Evolutionary conservation across 2,797 vertebrate species (phyloP).

Genomic region (Molothrus aeneus): DNA sequence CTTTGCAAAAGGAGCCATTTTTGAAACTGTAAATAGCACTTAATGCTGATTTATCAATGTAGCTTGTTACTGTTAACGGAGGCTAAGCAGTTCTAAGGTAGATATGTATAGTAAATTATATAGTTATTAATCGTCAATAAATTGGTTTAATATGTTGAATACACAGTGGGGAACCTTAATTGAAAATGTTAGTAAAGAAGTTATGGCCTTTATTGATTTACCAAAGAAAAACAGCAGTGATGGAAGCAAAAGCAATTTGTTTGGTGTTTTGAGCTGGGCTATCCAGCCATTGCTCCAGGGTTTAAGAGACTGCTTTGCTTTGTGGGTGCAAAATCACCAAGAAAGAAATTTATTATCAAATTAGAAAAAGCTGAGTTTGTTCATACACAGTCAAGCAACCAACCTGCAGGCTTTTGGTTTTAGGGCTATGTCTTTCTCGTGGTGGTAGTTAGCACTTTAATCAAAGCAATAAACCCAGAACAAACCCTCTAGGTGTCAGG

Average conservation of each 20-base stretch:
- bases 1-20: not conserved
- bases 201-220: conserved; percentile 55
- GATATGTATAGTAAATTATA: not conserved
- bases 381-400: fast-evolving
- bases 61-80: not conserved
- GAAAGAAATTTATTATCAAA: not conserved
- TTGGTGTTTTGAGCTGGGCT: not conserved
- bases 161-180: conserved; percentile 40
- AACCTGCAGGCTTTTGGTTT: not conserved
- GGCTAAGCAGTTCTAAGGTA: not conserved
- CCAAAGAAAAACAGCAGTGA: not conserved
- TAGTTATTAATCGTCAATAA: conserved; percentile 31
- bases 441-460: not conserved
- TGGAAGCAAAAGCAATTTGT: conserved; percentile 10
- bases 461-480: not conserved
- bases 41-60: not conserved
- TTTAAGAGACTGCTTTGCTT: not conserved
- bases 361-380: not conserved
- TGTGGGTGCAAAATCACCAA: not conserved
- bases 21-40: not conserved
- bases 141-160: conserved; percentile 45
- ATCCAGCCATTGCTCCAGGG: not conserved
- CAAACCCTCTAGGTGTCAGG: not conserved
- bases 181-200: conserved; percentile 49
- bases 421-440: not conserved